These are phyloP conservation scores for Germaria angustata DNA, from an alignment of 2,888 invertebrate species.

Conservation along the genomic window DNA sequence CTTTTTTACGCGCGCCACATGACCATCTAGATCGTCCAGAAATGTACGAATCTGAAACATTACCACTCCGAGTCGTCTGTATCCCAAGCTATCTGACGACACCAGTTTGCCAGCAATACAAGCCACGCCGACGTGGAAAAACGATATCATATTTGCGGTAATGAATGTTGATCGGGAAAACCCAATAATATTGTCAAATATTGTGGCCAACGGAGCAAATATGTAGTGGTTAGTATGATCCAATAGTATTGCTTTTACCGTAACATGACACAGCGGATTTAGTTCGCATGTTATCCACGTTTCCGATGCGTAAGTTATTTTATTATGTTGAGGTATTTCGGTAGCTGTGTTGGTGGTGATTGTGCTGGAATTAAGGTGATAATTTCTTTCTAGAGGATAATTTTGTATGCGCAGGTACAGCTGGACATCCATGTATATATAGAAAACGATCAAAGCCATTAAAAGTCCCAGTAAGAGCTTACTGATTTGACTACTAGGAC, in stretches of 20 bases:
- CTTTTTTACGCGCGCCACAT: conserved; percentile 88
- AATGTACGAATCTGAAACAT: conserved; percentile 90
- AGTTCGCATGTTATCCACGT: conserved; percentile 85
- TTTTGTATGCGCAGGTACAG: conserved; percentile 86
- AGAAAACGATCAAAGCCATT: conserved; percentile 83
- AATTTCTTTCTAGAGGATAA: conserved; percentile 83
- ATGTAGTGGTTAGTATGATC: conserved; percentile 92
- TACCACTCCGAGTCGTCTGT: conserved; percentile 87
- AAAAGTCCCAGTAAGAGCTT: conserved; percentile 84
- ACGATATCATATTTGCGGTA: conserved; percentile 91
- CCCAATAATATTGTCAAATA: conserved; percentile 85
- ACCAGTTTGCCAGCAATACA: conserved; percentile 87
- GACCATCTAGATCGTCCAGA: conserved; percentile 92
- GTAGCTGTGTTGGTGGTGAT: conserved; percentile 53
- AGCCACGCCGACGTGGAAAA: conserved; percentile 89
- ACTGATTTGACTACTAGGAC: conserved; percentile 87
- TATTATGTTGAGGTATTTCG: conserved; percentile 65
- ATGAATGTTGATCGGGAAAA: conserved; percentile 84
- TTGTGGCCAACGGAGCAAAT: conserved; percentile 88
- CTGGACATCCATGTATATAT: conserved; percentile 87
- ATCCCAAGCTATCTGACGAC: conserved; percentile 86
- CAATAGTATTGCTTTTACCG: conserved; percentile 90
- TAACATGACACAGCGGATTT: conserved; percentile 89
- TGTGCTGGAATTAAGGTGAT: conserved; percentile 74
- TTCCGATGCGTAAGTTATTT: conserved; percentile 72